Evolutionary conservation across 2,797 vertebrate genomes (phyloP), one percentile per base, ranked within the genome.

Genomic region (Anomalospiza imberbis): DNA sequence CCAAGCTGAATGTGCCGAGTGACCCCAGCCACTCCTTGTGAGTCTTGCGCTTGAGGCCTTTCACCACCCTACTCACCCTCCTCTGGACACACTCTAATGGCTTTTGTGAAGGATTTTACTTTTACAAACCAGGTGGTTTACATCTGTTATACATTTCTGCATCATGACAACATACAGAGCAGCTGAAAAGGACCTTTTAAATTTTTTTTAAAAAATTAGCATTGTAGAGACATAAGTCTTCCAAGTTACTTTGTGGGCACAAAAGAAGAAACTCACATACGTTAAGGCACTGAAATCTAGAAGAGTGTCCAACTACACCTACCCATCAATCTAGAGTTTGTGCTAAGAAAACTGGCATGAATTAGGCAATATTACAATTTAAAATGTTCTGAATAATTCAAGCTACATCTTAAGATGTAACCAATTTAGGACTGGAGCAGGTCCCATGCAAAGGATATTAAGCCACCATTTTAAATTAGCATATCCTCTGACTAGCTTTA

Each of bases 1-100:
- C 66, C 40, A 38, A 45, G 38, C 10, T 65, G 25, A 47, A 58
- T 0, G 2, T 7, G 1, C 15, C 32, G 50, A 61, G 12, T 11
- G 28, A 50, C n/a, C 36, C 79, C 54, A 75, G 45, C 5, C 5
- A 4, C 13, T 75, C 4, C 32, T 57, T 0, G 0, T 5, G 16
- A 63, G 13, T 34, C 55, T 65, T 51, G 25, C 14, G 24, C 44
- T 78, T 0, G 0, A 58, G 32, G 26, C 29, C 29, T 58, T 71
- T 34, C 40, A 85, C 21, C 50, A 60, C 22, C 15, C 55, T 47
- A 40, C 44, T 18, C 3, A 0, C 13, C 21, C 16, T 63, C 34
- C 42, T 68, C 61, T 61, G 55, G 31, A 71, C 19, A 62, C 19
- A 31, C 26, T 40, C 32, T 15, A 63, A 47, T 12, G n/a, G 32